Evolutionary conservation across 92 coral and sea anemone species (phyloP).

Genomic region (Blastomussa wellsi): DNA sequence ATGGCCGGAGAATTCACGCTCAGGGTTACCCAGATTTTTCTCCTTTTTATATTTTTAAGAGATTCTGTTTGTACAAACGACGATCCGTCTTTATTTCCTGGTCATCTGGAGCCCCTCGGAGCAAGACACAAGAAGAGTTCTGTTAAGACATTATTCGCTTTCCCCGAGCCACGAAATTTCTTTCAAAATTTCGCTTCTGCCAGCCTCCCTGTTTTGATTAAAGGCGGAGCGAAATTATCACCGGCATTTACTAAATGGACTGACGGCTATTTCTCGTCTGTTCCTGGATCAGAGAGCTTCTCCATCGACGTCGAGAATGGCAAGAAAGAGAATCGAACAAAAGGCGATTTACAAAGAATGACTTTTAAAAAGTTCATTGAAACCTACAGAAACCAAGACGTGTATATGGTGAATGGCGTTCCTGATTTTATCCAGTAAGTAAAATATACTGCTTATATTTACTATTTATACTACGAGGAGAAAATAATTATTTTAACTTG

Average conservation of each 20-base stretch:
- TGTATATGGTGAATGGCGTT: slow-evolving; percentile 84
- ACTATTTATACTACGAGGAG: neutral
- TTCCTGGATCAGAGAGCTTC: slow-evolving; percentile 63
- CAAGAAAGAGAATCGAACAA: slow-evolving; percentile 86
- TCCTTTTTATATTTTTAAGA: neutral
- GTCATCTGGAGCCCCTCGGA: slow-evolving; percentile 62
- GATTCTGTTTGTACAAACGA: neutral
- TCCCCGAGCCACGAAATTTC: slow-evolving; percentile 80
- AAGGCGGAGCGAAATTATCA: slow-evolving; percentile 87
- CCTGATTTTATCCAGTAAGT: slow-evolving; percentile 21
- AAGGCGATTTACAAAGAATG: slow-evolving; percentile 44
- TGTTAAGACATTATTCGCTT: slow-evolving; percentile 56
- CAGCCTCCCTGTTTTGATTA: slow-evolving; percentile 65
- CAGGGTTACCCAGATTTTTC: neutral
- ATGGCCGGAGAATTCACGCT: neutral
- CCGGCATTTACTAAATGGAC: slow-evolving; percentile 84
- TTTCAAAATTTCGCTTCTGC: slow-evolving; percentile 69
- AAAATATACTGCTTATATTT: neutral
- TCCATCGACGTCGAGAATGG: slow-evolving; percentile 72
- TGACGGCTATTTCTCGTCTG: slow-evolving; percentile 72
- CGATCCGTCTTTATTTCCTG: slow-evolving; percentile 36
- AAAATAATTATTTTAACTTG: neutral
- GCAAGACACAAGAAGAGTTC: slow-evolving; percentile 62
- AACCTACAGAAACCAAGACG: slow-evolving; percentile 66
- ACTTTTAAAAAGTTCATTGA: slow-evolving; percentile 73